Evolutionary conservation across 2,888 invertebrate species (phyloP), one percentile per base, ranked within the genome.

Genomic region (Julus scanicus): DNA sequence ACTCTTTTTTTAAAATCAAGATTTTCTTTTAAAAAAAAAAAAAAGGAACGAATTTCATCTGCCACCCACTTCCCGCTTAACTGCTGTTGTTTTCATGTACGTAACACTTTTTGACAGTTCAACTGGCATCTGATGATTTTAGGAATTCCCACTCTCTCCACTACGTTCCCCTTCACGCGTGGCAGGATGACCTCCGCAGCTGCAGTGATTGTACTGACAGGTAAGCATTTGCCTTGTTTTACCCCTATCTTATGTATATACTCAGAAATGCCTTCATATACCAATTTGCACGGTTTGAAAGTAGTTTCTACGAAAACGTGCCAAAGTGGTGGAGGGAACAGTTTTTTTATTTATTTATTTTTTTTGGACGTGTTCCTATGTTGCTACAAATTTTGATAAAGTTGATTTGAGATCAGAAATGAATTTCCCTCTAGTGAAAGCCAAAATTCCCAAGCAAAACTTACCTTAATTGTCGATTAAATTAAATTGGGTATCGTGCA

Each of bases 161-260:
- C 80, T 39, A 9, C 37, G 11, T 80, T 80, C 37, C 80, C 80
- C 80, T 80, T 80, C 80, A 80, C 80, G 80, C 37, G 80, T 80
- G 80, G 37, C 80, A 80, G 80, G 80, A 80, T 80, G 80, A 80
- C 80, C 80, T 80, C 29, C 80, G 80, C 37, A 15, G 80, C 80
- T 29, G 37, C 80, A 71, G 71, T 71, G 29, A 71, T 71, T 71
- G 29, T n/a, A 71, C 71, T 71, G 71, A 71, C 71, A 71, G 71
- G 71, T 71, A 71, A 71, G 71, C 29, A n/a, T 29, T 5, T 44
- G 71, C 71, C n/a, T 71, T 29, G 9, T 29, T 29, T 71, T 71
- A 29, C 71, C 29, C 29, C 11, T 71, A 3, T 11, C 17, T 17
- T 15, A 0, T 53, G 48, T 48, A 6, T 49, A 49, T 29, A 29